A percentile compares a stretch with the other conserved stretches of the same genome.
Evolutionary conservation across 2,113 vertebrate species (phyloP).

Genomic region (Myotis brandtii): DNA sequence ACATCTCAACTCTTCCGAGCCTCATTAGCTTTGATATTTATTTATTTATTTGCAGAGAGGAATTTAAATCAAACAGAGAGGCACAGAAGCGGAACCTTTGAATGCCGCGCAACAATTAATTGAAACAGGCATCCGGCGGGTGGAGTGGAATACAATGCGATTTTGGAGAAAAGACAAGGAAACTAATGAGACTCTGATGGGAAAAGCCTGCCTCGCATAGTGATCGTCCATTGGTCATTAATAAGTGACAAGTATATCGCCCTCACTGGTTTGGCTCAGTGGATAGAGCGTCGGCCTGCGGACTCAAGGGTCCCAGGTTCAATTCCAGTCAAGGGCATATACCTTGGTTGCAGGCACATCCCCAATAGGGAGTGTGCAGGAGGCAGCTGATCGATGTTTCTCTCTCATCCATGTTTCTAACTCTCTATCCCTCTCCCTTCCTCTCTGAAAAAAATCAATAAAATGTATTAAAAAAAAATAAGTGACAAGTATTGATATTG

Average conservation of each 20-base stretch:
- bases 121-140: slow-evolving; percentile 75
- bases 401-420: too few species aligned
- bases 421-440: too few species aligned
- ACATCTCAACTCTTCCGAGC: slow-evolving; percentile 87
- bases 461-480: not conserved
- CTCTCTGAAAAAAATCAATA: too few species aligned
- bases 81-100: slow-evolving; percentile 84
- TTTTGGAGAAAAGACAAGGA: slow-evolving; percentile 58
- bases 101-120: slow-evolving; percentile 83
- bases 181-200: slow-evolving; percentile 58
- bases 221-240: slow-evolving; percentile 48
- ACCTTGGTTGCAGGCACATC: too few species aligned
- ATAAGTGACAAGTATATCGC: slow-evolving; percentile 3
- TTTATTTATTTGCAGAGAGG: slow-evolving; percentile 77
- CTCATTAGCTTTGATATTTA: slow-evolving; percentile 87
- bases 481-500: slow-evolving; percentile 35
- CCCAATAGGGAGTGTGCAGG: too few species aligned
- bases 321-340: too few species aligned
- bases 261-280: too few species aligned
- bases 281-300: too few species aligned
- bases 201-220: not conserved
- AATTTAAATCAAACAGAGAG: slow-evolving; percentile 80
- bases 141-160: slow-evolving; percentile 62
- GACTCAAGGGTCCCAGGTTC: too few species aligned
- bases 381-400: too few species aligned